Evolutionary conservation across 1,140 invertebrate species (phyloP), one percentile per base, ranked within the genome.

Genomic region (Grapholita molesta): DNA sequence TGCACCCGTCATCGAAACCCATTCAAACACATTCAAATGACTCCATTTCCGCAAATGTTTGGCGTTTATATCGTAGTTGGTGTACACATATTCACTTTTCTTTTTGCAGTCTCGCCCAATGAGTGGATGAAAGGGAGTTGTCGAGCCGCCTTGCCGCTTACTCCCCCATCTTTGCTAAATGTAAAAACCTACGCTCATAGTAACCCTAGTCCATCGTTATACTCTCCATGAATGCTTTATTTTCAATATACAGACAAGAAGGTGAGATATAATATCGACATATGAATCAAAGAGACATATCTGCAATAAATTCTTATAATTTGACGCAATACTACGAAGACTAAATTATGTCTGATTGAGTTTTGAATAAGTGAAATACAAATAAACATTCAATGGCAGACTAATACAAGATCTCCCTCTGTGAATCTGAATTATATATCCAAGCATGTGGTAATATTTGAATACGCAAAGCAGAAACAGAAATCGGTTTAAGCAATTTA

Each of bases 1-100:
- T 74, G 84, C 82, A 89, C 84, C 88, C 84, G 86, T 91, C 87
- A 90, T 91, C 86, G 88, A 90, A 89, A 87, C 80, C 85, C 83
- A 88, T 89, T 91, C 78, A 85, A 90, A 86, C 78, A 87, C 85
- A 82, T 87, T 77, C 82, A 76, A 88, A 78, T 83, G 81, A 85
- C 80, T 80, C 70, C 78, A 79, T 79, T 80, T 79, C 82, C 76
- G 77, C 70, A 76, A 81, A 79, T 77, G 82, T 80, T 84, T 74
- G 71, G 77, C 73, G 77, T 82, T 81, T 71, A 72, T 76, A 75
- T 78, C 78, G 57, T 74, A 76, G 72, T 79, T 74, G 72, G 72
- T 72, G 75, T 80, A 81, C 73, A 74, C 21, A 64, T 76, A 82
- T 78, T 85, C 77, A 80, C 85, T 15, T 61, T 61, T n/a, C 80